Base-by-base conservation (phyloP, 2,797 vertebrate genomes). In the Danio choprae region DNA sequence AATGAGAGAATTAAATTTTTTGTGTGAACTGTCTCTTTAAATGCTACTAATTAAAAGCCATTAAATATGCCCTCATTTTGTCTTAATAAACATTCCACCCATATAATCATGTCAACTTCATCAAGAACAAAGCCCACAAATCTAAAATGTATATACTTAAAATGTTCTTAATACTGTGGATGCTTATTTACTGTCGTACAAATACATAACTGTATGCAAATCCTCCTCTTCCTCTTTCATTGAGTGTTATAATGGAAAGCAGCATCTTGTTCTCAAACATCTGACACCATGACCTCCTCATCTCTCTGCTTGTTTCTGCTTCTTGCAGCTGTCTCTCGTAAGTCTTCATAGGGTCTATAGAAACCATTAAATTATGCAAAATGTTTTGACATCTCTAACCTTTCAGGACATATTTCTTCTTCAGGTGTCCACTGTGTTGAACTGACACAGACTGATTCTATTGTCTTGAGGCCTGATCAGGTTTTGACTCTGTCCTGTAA, bases 401-500 rank as follows among this genome's bases (percentile, higher is more conserved):
- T 46, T 1, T 44, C 8, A 10, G 36, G 1, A 1, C 2, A 40
- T 44, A 6, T 55, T 76, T 63, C 15, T 22, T 10, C 0, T 6
- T 1, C 74, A 65, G 48, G 38, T 56, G 48, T 78, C 15, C 29
- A 41, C n/a, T 79, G 67, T 71, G n/a, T 51, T 43, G 77, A 79
- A 50, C 67, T 70, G n/a, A 71, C 56, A 13, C 77, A 70, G 44
- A 18, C 56, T 16, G 56, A 18, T 5, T 48, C 43, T 18, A n/a
- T 38, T 10, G 48, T 22, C 4, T 10, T 60, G 16, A 51, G 29
- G 7, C 80, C 75, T 74, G 70, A 75, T 67, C 63, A 82, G 62
- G 51, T 46, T 50, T 76, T 84, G 69, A 76, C 70, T 43, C 62
- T 81, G 9, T 74, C 83, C 40, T 84, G 80, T 63, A 77, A 55